These are phyloP conservation scores for Pogonocherus hispidulus DNA, from an alignment of 2,888 invertebrate genomes.

Conservation along the genomic window DNA sequence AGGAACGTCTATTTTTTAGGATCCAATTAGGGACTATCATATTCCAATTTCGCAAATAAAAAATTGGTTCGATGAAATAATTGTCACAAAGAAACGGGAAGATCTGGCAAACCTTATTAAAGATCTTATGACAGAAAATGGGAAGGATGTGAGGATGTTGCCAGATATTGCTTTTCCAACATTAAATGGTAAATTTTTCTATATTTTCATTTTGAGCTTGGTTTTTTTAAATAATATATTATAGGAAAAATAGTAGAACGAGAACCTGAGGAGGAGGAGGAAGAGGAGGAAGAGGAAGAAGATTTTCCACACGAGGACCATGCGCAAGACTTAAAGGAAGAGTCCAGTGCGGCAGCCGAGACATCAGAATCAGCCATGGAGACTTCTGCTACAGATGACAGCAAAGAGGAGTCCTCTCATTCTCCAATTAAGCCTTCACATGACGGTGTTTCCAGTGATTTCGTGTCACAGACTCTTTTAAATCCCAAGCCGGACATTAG, in stretches of 20 bases:
- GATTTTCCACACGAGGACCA: constrained; percentile 40
- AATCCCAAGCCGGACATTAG: constrained; percentile 59
- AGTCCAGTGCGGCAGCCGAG: background rate
- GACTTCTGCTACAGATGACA: constrained; percentile 13
- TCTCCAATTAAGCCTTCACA: constrained; percentile 54
- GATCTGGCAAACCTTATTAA: constrained; percentile 86
- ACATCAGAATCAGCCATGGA: constrained; percentile 17
- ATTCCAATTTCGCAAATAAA: constrained; percentile 86
- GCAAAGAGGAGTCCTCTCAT: constrained; percentile 24
- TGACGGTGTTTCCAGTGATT: constrained; percentile 51
- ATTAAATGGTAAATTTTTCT: constrained; percentile 74
- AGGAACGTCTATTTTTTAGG: constrained; percentile 68
- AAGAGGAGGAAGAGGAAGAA: constrained; percentile 57
- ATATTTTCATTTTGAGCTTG: background rate
- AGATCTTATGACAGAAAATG: constrained; percentile 80
- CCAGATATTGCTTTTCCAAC: constrained; percentile 85
- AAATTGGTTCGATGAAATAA: constrained; percentile 90
- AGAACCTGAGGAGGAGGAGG: constrained; percentile 67
- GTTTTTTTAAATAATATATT: too few species aligned
- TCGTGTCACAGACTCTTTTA: constrained; percentile 53
- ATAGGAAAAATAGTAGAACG: constrained; percentile 75
- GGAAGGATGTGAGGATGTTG: constrained; percentile 76
- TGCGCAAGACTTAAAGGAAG: constrained; percentile 29
- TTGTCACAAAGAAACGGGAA: constrained; percentile 87
- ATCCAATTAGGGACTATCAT: constrained; percentile 85